Conservation (phyloP, 1,140 invertebrate genomes). For the Heliothis virescens region DNA sequence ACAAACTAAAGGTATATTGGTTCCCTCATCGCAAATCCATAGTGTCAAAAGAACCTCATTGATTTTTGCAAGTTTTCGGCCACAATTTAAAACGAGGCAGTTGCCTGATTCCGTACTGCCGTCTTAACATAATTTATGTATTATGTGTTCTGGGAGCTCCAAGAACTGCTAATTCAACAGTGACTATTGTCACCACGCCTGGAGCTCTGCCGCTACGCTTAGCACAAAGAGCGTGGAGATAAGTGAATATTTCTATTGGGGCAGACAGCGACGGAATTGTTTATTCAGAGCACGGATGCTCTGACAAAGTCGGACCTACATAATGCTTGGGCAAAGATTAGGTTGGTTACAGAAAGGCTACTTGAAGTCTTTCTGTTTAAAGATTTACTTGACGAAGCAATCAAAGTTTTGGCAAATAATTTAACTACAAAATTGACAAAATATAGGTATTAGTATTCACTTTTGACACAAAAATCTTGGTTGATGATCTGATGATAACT, state of each 20-base stretch:
- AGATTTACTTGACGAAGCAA: not conserved
- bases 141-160: too few relatives aligned
- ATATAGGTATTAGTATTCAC: not conserved
- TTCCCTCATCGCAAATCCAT: too few relatives aligned
- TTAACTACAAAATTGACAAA: not conserved
- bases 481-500: too few relatives aligned
- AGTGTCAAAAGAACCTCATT: too few relatives aligned
- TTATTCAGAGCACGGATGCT: slow-evolving; percentile 54
- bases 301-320: slow-evolving; percentile 56
- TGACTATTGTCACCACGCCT: slow-evolving; percentile 16
- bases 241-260: slow-evolving; percentile 55
- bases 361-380: too few relatives aligned
- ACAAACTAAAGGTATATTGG: too few relatives aligned
- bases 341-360: not conserved
- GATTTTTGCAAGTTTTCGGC: too few relatives aligned
- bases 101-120: too few relatives aligned
- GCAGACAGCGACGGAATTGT: slow-evolving; percentile 50
- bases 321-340: slow-evolving; percentile 35
- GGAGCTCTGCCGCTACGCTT: slow-evolving; percentile 13
- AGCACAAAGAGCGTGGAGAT: slow-evolving; percentile 45
- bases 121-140: too few relatives aligned
- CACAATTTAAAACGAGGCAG: too few relatives aligned
- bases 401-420: not conserved
- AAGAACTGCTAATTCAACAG: not conserved
- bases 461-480: not conserved